A percentile compares a stretch with the other conserved stretches of the same genome.
phyloP scores from a whole-genome alignment of 2,888 invertebrate species.

The Drosophila barbarae region DNA sequence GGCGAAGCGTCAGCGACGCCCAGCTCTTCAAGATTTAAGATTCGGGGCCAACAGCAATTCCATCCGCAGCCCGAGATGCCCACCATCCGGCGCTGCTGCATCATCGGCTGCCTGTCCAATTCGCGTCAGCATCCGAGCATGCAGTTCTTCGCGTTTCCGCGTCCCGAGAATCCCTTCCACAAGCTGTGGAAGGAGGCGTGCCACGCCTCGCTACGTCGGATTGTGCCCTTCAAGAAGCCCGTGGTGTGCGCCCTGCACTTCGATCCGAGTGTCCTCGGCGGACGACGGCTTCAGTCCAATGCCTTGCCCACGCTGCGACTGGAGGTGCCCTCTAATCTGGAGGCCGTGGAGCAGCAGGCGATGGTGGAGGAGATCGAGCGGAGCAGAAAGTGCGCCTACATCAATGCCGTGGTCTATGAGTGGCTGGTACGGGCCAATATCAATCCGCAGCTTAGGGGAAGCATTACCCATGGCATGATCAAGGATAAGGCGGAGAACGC shows the following conservation, averaged over 20 bases:
- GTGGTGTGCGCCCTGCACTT: constrained; percentile 78
- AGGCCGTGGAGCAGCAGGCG: constrained; percentile 74
- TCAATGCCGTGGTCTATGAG: constrained; percentile 77
- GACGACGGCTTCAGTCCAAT: constrained; percentile 73
- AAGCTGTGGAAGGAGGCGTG: constrained; percentile 78
- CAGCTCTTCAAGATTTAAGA: constrained; percentile 44
- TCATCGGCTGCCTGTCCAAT: constrained; percentile 77
- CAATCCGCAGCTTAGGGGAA: constrained; percentile 75
- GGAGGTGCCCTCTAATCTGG: constrained; percentile 74
- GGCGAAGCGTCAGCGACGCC: constrained; percentile 65
- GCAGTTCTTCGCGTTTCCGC: constrained; percentile 78
- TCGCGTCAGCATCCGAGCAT: constrained; percentile 76
- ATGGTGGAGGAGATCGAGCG: constrained; percentile 77
- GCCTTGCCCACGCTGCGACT: constrained; percentile 73
- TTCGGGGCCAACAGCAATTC: constrained; percentile 55
- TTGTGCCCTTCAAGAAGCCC: constrained; percentile 77
- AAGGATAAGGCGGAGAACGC: constrained; percentile 77
- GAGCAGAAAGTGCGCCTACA: constrained; percentile 76
- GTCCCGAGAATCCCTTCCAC: constrained; percentile 75
- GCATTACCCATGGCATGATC: constrained; percentile 77
- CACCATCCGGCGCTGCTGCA: constrained; percentile 78
- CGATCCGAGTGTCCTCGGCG: constrained; percentile 74
- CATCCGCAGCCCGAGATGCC: constrained; percentile 65
- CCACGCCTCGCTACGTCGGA: constrained; percentile 77
- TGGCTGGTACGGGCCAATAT: constrained; percentile 77